These are phyloP conservation scores for Holothuria glaberrima DNA, from an alignment of 35 echinoderm and acorn worm genomes.

Conservation along the genomic window DNA sequence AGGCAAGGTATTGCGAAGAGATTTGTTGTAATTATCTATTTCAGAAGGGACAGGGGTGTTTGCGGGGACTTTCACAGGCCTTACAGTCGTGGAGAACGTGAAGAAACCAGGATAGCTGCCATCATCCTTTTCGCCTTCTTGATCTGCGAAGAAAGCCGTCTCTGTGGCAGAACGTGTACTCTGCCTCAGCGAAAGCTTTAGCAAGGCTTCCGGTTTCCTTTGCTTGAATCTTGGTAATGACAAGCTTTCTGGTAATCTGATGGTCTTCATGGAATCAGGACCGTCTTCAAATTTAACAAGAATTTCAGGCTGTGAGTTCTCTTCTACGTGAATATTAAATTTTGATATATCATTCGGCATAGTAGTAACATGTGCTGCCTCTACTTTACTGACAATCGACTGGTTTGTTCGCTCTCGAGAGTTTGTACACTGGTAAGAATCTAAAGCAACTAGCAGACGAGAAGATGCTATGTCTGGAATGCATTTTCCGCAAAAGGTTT, in stretches of 20 bases:
- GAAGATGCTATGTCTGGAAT: not conserved
- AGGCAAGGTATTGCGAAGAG: not conserved
- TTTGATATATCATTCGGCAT: not conserved
- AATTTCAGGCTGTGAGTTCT: not conserved
- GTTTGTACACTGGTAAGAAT: not conserved
- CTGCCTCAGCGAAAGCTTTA: not conserved
- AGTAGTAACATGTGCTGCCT: not conserved
- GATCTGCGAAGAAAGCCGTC: not conserved
- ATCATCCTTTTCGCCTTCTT: not conserved
- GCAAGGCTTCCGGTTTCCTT: not conserved
- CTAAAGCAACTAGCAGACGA: not conserved
- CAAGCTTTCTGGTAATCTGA: not conserved
- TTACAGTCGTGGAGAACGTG: not conserved
- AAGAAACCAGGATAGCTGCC: not conserved
- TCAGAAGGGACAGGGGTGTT: not conserved
- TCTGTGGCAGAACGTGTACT: not conserved
- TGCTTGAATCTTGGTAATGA: not conserved
- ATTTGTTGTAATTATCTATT: too few species aligned
- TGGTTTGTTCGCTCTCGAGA: not conserved
- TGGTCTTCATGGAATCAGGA: not conserved
- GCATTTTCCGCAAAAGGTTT: not conserved
- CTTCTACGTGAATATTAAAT: not conserved
- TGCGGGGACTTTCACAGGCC: not conserved
- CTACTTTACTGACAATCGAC: not conserved
- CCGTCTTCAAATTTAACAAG: slow-evolving; percentile 28